Base-by-base conservation (phyloP, 2,113 vertebrate genomes). In the Lethenteron reissneri region DNA sequence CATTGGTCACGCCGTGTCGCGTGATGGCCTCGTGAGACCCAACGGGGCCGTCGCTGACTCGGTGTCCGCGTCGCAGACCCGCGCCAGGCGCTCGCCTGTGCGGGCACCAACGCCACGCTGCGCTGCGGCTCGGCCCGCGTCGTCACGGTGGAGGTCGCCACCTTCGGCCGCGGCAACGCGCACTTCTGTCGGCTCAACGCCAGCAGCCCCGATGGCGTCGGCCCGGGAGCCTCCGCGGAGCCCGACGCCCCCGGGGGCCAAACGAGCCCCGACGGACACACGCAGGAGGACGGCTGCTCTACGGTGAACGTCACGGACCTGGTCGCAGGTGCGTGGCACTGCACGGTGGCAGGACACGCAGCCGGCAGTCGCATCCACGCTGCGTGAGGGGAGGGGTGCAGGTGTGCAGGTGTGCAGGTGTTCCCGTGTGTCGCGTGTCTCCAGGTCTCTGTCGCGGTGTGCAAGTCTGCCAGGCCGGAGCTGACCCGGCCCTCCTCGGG, bases 401-500 rank as follows among this genome's bases (percentile, higher is more conserved):
- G 41, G 41, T 41, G 41, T 41, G 41, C 41, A 41, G 41, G 41
- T 41, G 41, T 41, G 41, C 41, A 25, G 25, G 41, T 7, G 41
- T 5, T 6, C 41, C 41, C 41, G 41, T 25, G 25, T 68, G 64
- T 68, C 60, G 2, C 64, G n/a, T n/a, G 8, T 68, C 25, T 11
- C 25, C 64, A 68, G 64, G 64, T 2, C 64, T 68, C 64, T 68
- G 64, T 11, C 64, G 25, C n/a, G 64, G 64, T 17, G 64, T 68
- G 64, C 64, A 68, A 25, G 25, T 25, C 25, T 68, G 64, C 64
- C 64, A 68, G 25, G 64, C 64, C n/a, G 64, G n/a, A n/a, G n/a
- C 64, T 17, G 64, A 68, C 25, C 25, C 64, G n/a, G 25, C 11
- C 64, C 64, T 68, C n/a, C 25, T 68, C 10, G 64, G 64, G n/a